Evolutionary conservation across 2,113 vertebrate species (phyloP), one percentile per base, ranked within the genome.

Genomic region (Clarias magur): DNA sequence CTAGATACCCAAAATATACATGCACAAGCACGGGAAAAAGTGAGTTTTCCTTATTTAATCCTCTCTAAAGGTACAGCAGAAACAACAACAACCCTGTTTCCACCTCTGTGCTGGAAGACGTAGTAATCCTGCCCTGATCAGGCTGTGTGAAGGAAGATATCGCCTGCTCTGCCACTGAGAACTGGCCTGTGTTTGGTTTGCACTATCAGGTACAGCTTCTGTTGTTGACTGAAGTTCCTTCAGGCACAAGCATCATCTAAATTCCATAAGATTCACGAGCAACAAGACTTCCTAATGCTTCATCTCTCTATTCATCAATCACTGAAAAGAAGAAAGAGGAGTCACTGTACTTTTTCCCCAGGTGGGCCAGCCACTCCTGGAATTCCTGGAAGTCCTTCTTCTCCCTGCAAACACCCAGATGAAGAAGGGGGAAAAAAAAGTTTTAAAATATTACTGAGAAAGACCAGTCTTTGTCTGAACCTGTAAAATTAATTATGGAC

Each of bases 271-370:
- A 81, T 38, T 34, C 27, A 19, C 10, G 23, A 30, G 23, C 9
- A 48, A 30, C 56, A 81, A 62, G 30, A 34, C n/a, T 30, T 54
- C 42, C 62, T 63, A 10, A 63, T 72, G 17, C 2, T 10, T 38
- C 17, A 78, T 56, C 75, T 78, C 30, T 72, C 78, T 59, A 79
- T 56, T 57, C 27, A 80, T 67, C 78, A 79, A 76, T 88, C 88
- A 94, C 92, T 94, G 92, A 94, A 92, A 89, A 91, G 10, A 82
- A 79, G 68, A 89, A 83, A 89, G 90, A 89, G 56, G 75, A 79
- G 89, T 82, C 30, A 87, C 34, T 82, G 93, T 96, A 99, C 98
- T 97, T 99, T 99, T 96, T 99, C 98, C 87, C 98, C 98, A 57
- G 94, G 91, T 92, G 91, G 94, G 92, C 98, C 98, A 68, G 94